Evolutionary conservation across 2,797 vertebrate species (phyloP).

Genomic region (Remorina albescens): DNA sequence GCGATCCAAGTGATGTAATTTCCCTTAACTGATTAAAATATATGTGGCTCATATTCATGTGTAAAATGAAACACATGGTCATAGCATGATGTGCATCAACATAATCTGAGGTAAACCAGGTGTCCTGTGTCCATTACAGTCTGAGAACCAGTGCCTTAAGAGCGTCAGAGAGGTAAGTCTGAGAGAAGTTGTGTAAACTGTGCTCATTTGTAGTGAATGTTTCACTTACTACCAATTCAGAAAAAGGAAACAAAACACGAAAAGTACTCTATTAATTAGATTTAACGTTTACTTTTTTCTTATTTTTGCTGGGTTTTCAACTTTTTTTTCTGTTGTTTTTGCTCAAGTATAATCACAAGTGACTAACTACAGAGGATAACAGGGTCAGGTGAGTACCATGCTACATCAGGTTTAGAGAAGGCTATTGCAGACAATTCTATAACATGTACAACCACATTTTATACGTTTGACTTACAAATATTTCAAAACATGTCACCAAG

Average conservation of each 20-base stretch:
- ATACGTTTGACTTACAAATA: conserved; percentile 88
- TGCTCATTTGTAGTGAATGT: conserved; percentile 71
- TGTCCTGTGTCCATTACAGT: conserved; percentile 71
- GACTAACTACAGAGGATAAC: conserved; percentile 82
- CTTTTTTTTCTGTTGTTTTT: conserved; percentile 81
- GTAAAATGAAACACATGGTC: conserved; percentile 63
- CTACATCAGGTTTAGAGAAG: conserved; percentile 90
- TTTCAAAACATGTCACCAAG: conserved; percentile 91
- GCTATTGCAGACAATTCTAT: conserved; percentile 94
- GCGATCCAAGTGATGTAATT: conserved; percentile 36
- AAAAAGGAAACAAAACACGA: conserved; percentile 65
- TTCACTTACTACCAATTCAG: conserved; percentile 69
- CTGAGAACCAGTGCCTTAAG: conserved; percentile 73
- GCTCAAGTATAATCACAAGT: conserved; percentile 82
- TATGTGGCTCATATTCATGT: conserved; percentile 54
- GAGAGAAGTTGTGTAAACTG: conserved; percentile 81
- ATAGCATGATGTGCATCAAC: conserved; percentile 75
- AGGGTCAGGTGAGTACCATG: conserved; percentile 87
- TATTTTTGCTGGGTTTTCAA: conserved; percentile 80
- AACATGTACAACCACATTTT: conserved; percentile 91
- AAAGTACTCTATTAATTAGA: conserved; percentile 77
- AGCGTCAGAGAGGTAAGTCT: conserved; percentile 81
- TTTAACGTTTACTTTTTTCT: conserved; percentile 77
- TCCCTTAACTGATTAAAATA: conserved; percentile 51
- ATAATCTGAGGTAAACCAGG: conserved; percentile 81